phyloP scores from a whole-genome alignment of 2,888 invertebrate genomes.

The Temnothorax ravouxi region DNA sequence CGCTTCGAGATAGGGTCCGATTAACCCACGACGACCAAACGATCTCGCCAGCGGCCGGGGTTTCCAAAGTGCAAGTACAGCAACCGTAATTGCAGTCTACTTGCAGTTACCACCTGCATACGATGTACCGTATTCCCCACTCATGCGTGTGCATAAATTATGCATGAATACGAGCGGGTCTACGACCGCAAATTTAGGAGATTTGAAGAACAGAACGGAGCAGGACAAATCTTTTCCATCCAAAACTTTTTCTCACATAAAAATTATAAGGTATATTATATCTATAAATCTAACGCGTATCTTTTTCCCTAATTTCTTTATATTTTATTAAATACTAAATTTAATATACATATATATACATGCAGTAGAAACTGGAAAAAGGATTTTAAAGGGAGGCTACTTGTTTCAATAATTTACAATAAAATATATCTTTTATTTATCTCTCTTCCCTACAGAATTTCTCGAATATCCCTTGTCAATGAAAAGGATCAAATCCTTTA shows the following conservation, averaged over 20 bases:
- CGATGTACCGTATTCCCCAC: conserved; percentile 28
- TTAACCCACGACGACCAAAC: conserved; percentile 59
- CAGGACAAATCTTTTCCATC: not conserved
- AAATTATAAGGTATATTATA: not conserved
- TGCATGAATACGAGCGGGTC: conserved; percentile 52
- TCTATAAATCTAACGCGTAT: not conserved
- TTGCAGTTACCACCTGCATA: conserved; percentile 12
- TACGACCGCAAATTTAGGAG: conserved; percentile 44
- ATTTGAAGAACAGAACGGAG: conserved; percentile 12
- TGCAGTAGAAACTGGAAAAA: not conserved
- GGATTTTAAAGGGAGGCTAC: not conserved
- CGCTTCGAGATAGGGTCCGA: not conserved
- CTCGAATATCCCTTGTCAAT: not conserved
- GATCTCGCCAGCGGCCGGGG: conserved; percentile 29
- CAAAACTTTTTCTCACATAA: not conserved
- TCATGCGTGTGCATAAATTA: conserved; percentile 59
- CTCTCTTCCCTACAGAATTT: not conserved
- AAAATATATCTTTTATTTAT: not conserved
- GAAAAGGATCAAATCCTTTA: not conserved
- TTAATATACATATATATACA: not conserved
- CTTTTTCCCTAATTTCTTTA: not conserved
- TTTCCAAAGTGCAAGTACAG: conserved; percentile 67
- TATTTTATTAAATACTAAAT: not conserved
- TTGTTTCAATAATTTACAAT: not conserved
- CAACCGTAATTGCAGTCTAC: conserved; percentile 55